Base-by-base conservation (phyloP, 2,888 invertebrate species). In the Acanthacorydalis orientalis region DNA sequence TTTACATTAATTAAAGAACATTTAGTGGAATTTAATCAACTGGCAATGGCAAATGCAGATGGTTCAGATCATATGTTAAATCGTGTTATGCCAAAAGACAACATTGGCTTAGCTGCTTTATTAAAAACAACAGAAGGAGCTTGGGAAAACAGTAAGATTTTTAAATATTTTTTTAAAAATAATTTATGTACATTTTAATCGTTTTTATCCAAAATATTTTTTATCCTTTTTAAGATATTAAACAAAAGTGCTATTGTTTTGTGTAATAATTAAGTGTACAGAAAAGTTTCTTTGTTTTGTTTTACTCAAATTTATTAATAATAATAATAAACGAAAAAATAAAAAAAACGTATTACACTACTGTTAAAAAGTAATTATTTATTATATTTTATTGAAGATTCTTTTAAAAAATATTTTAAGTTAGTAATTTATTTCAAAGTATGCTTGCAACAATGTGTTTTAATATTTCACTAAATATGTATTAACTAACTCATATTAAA, bases 81-180 rank as follows among this genome's bases (percentile, higher is more conserved):
- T 69, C 77, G 96, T 56, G 97, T 97, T 44, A 97, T 96, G 95
- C 95, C 96, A 47, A 95, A 95, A 64, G 98, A 98, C 70, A 98
- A 98, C 71, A 97, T 98, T 58, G 97, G 95, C 6, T 70, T 98
- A 54, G 95, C 93, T 14, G 97, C 96, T 6, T 73, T 98, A 54
- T 73, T 98, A 48, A 89, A 91, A 68, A 93, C 95, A 40, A 93
- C 91, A 60, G 91, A 93, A 62, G 86, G 82, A 46, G 91, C 93
- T 9, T 96, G 92, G 88, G 90, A 90, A 57, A 83, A 83, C 59
- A 80, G 85, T 83, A 63, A 70, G 70, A 65, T 41, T 48, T 15
- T 33, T 15, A 41, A 45, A 31, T 7, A 42, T 12, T 41, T 7
- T n/a, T n/a, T 37, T 37, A 9, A 12, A n/a, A 37, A n/a, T 9